Conservation (phyloP, 1,140 invertebrate genomes). For the Rhagoletis zephyria region DNA sequence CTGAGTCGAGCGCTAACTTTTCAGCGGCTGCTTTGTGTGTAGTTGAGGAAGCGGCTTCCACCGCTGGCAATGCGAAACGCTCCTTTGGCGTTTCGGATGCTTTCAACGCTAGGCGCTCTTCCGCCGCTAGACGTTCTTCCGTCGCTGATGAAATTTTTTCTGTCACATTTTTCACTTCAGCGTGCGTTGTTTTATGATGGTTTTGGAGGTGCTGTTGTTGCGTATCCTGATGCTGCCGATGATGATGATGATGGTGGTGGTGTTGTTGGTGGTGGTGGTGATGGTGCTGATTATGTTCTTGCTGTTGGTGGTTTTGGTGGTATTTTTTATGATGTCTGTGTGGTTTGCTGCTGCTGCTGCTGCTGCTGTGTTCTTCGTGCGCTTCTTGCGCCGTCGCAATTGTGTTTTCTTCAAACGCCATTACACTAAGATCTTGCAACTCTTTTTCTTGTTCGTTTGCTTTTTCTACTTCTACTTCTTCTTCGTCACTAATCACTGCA, state of each 20-base stretch:
- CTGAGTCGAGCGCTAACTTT: not conserved
- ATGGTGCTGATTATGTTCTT: constrained; percentile 53
- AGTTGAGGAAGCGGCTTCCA: not conserved
- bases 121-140: constrained; percentile 2
- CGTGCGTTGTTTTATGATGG: constrained; percentile 48
- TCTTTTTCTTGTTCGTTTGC: constrained; percentile 3
- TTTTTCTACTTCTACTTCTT: not conserved
- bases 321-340: constrained; percentile 53
- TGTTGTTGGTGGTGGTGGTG: constrained; percentile 47
- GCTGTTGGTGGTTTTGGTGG: constrained; percentile 47
- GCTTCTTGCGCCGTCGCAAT: not conserved
- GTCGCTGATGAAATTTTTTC: not conserved
- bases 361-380: constrained; percentile 33
- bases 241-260: constrained; percentile 53
- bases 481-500: constrained; percentile 10
- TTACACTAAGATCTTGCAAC: constrained; percentile 62
- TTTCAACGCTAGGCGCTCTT: not conserved
- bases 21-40: constrained; percentile 34
- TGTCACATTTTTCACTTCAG: constrained; percentile 46
- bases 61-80: too few species aligned
- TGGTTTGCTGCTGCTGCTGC: constrained; percentile 32
- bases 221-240: constrained; percentile 47
- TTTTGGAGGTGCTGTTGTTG: constrained; percentile 51
- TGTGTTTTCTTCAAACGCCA: constrained; percentile 62
- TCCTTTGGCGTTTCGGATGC: not conserved